These are phyloP conservation scores for Oncorhynchus mykiss DNA, from an alignment of 2,113 vertebrate genomes.

Conservation along the genomic window DNA sequence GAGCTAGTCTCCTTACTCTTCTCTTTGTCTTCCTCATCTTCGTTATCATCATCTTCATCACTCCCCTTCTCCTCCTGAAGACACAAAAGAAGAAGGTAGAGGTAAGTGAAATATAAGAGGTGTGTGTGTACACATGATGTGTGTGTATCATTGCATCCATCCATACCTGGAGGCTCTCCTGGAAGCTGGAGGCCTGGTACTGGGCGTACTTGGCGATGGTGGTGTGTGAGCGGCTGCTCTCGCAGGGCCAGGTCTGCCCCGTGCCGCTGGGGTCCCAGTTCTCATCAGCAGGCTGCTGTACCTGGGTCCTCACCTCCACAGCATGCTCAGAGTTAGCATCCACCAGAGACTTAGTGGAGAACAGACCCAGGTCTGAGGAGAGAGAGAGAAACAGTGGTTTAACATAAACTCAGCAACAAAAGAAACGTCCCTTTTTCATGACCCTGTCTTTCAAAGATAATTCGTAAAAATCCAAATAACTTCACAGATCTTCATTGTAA, in stretches of 20 bases:
- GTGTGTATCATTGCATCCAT: slow-evolving; percentile 80
- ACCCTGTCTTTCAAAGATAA: too few relatives aligned
- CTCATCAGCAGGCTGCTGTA: slow-evolving; percentile 90
- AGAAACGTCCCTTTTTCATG: too few relatives aligned
- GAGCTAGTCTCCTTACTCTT: slow-evolving; percentile 34
- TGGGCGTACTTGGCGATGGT: slow-evolving; percentile 92
- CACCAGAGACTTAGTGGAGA: slow-evolving; percentile 91
- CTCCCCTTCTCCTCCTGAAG: slow-evolving; percentile 85
- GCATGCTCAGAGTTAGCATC: slow-evolving; percentile 86
- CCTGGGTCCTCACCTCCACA: slow-evolving; percentile 89
- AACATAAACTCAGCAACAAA: not conserved
- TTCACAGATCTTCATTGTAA: too few relatives aligned
- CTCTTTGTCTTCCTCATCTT: slow-evolving; percentile 44
- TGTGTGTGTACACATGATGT: not conserved
- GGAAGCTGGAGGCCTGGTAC: slow-evolving; percentile 91
- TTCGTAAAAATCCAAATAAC: too few relatives aligned
- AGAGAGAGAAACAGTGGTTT: not conserved
- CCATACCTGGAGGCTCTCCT: slow-evolving; percentile 91
- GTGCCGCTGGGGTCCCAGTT: slow-evolving; percentile 87
- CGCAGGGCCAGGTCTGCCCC: slow-evolving; percentile 87
- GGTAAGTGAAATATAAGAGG: not conserved
- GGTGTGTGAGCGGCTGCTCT: slow-evolving; percentile 91
- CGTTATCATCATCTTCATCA: slow-evolving; percentile 76
- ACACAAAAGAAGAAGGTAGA: not conserved
- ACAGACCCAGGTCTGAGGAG: slow-evolving; percentile 83